A percentile compares a stretch with the other conserved stretches of the same genome.
Evolutionary conservation across 1,140 invertebrate genomes (phyloP).

Genomic region (Eurytemora carolleeae): DNA sequence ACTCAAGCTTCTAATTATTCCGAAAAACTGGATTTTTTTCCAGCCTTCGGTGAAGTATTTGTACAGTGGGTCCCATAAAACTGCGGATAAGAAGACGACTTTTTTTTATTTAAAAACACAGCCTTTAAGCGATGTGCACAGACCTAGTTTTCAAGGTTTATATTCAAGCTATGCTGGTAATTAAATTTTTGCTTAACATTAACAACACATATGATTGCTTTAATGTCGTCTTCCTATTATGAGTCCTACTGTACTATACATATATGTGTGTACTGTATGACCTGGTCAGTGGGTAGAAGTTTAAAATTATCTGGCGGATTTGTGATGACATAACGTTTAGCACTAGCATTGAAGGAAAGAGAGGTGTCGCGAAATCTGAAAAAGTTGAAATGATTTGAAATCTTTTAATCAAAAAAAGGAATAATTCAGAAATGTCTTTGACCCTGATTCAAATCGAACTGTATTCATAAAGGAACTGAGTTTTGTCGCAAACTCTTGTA

Average conservation of each 20-base stretch:
- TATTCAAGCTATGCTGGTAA: too few relatives aligned
- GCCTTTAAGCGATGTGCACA: not conserved
- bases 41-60: too few relatives aligned
- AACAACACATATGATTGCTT: not conserved
- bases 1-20: too few relatives aligned
- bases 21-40: too few relatives aligned
- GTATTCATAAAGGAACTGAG: not conserved
- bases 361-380: constrained; percentile 68
- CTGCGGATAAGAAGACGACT: too few relatives aligned
- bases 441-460: too few relatives aligned
- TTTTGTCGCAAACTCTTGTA: not conserved
- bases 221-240: not conserved
- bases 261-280: constrained; percentile 26
- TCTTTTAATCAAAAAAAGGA: not conserved
- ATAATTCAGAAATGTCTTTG: too few relatives aligned
- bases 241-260: not conserved
- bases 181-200: not conserved
- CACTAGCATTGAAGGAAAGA: constrained; percentile 84
- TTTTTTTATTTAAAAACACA: not conserved
- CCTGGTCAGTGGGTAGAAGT: constrained; percentile 87
- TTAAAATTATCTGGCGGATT: constrained; percentile 95
- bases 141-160: too few relatives aligned
- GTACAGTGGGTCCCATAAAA: too few relatives aligned
- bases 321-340: constrained; percentile 97
- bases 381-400: not conserved